Evolutionary conservation across 2,797 vertebrate species (phyloP).

Genomic region (Lacerta bilineata): DNA sequence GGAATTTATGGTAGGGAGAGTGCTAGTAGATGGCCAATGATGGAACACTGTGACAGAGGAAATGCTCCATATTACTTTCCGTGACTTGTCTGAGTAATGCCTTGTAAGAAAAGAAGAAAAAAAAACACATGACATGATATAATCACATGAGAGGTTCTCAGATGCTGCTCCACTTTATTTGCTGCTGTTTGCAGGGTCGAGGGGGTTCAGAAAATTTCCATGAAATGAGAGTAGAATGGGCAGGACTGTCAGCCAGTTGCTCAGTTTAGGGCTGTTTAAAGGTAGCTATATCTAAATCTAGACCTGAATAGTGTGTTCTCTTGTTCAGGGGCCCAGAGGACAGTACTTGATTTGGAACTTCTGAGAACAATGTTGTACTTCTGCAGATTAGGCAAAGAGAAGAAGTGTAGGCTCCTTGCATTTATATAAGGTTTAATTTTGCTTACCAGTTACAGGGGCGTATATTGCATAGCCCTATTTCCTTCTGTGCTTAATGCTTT

Average conservation of each 20-base stretch:
- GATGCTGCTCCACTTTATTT: no score
- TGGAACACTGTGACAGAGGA: neutral
- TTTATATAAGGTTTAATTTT: neutral
- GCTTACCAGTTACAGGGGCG: neutral
- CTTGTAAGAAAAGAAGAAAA: no score
- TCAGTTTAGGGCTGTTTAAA: no score
- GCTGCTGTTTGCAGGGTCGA: no score
- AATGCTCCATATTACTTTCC: neutral
- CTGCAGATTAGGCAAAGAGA: neutral
- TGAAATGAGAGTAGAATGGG: no score
- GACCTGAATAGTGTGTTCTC: no score
- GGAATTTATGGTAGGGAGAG: neutral
- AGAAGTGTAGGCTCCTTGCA: neutral
- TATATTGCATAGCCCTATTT: neutral
- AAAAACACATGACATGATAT: no score
- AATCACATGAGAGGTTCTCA: no score
- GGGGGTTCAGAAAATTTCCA: no score
- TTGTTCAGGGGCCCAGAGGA: neutral
- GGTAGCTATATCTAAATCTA: no score
- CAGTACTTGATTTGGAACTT: neutral
- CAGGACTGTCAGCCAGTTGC: no score
- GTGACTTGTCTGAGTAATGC: constrained; percentile 17
- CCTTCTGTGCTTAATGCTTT: neutral
- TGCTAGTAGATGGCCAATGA: neutral
- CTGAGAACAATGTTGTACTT: neutral